Conservation (phyloP, 1,140 invertebrate species). For the Atopsyche davidsoni region DNA sequence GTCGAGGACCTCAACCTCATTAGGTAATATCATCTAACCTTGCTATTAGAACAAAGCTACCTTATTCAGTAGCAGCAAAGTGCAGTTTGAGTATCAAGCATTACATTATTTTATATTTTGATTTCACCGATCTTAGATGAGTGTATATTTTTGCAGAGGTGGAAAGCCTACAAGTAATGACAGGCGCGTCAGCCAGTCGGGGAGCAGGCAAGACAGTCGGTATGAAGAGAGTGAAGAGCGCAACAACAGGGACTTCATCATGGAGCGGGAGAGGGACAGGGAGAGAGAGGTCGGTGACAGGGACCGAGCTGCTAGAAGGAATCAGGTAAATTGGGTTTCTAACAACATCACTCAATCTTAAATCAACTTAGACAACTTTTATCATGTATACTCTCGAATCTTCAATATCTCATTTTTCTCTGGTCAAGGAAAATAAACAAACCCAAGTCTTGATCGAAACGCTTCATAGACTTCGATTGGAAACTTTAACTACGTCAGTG, state of each 20-base stretch:
- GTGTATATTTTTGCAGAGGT: slow-evolving; percentile 11
- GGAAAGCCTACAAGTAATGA: slow-evolving; percentile 11
- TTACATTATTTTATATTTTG: not conserved
- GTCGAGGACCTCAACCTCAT: slow-evolving; percentile 51
- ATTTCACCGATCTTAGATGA: not conserved
- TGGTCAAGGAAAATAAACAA: no score
- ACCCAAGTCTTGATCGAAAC: no score
- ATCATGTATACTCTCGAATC: no score
- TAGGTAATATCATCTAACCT: slow-evolving; percentile 36
- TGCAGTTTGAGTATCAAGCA: not conserved
- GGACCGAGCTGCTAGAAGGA: slow-evolving; percentile 34
- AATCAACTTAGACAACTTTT: no score
- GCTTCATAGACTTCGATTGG: no score
- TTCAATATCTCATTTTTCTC: no score
- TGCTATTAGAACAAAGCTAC: not conserved
- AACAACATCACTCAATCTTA: no score
- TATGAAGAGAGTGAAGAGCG: slow-evolving; percentile 20
- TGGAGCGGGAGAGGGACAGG: slow-evolving; percentile 42
- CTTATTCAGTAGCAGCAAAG: no score
- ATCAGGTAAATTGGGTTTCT: slow-evolving; percentile 39
- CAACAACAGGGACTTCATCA: slow-evolving; percentile 40
- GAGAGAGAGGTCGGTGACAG: slow-evolving; percentile 37
- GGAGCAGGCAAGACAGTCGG: slow-evolving; percentile 28
- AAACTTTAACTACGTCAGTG: no score
- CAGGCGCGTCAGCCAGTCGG: slow-evolving; percentile 34